Evolutionary conservation across 2,888 invertebrate species (phyloP), one percentile per base, ranked within the genome.

Genomic region (Leucania comma): DNA sequence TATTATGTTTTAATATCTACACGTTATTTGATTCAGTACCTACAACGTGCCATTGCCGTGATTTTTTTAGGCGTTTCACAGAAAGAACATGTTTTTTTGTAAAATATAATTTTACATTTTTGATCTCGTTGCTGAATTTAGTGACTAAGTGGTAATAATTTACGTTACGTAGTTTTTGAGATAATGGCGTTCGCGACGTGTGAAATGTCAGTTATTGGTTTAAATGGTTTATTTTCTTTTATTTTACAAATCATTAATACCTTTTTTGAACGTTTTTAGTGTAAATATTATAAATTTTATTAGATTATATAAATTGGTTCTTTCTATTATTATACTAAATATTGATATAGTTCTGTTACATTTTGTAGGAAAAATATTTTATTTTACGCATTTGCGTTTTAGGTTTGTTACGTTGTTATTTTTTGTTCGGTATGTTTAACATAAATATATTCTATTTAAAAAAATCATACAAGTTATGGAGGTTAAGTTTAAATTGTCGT

Each of bases 61-160:
- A 53, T 58, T 57, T 50, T 57, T 68, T 67, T 65, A 54, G 63
- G 42, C 38, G 51, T 80, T 71, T 73, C 64, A 80, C 70, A 72
- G 60, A 56, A 62, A 58, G n/a, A 65, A 66, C 50, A 58, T 82
- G 61, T 62, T 64, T 63, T n/a, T 65, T 71, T 65, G 70, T 72
- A 65, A 84, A 71, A 80, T 79, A 73, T 72, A 68, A 50, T 71
- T 82, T 70, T 66, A 67, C 68, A 74, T 67, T 66, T 70, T 78
- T 80, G 85, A 84, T 75, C 80, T 84, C 77, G 70, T 79, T 75
- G 58, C 77, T 74, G 72, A 72, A 68, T 82, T 82, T 82, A 66
- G 80, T 75, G 80, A 75, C 70, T 83, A 83, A 60, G 64, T 73
- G 63, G 59, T 78, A 71, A 65, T 22, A 70, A 63, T 59, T 71